A percentile compares a stretch with the other conserved stretches of the same genome.
phyloP scores from a whole-genome alignment of 2,888 invertebrate species.

The Perdita meconis region DNA sequence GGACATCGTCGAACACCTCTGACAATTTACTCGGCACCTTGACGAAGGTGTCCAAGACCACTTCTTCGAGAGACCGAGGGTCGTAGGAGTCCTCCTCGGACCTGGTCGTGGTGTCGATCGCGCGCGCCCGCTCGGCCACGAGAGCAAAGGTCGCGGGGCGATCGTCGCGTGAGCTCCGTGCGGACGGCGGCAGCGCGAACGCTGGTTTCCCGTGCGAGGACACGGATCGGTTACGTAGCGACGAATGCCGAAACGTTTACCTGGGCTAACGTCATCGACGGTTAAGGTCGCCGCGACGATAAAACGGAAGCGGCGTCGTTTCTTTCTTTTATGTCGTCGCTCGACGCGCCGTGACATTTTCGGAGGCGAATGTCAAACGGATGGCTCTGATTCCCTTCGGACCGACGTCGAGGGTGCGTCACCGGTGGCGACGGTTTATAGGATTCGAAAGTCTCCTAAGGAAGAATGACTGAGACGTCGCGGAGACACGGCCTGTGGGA shows the following conservation, averaged over 20 bases:
- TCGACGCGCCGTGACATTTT: constrained; percentile 28
- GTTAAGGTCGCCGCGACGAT: constrained; percentile 41
- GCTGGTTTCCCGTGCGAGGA: constrained; percentile 1
- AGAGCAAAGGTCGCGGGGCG: background rate
- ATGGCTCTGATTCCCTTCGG: background rate
- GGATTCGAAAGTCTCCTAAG: background rate
- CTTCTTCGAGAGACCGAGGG: constrained; percentile 20
- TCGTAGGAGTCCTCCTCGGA: constrained; percentile 23
- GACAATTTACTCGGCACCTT: constrained; percentile 83
- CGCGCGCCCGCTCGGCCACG: background rate
- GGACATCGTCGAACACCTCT: constrained; percentile 81
- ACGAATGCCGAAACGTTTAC: constrained; percentile 3
- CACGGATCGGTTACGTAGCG: background rate
- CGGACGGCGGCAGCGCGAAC: background rate
- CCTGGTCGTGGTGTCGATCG: background rate
- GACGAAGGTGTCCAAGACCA: constrained; percentile 80
- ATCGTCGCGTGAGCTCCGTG: constrained; percentile 9
- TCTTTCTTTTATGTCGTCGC: background rate
- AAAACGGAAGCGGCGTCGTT: background rate
- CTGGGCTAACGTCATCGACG: constrained; percentile 34
- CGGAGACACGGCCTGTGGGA: background rate
- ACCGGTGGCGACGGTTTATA: no score
- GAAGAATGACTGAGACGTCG: background rate
- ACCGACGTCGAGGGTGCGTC: background rate
- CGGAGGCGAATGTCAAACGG: constrained; percentile 22